phyloP scores from a whole-genome alignment of 2,888 invertebrate genomes.

The Dolichomitus sp. region DNA sequence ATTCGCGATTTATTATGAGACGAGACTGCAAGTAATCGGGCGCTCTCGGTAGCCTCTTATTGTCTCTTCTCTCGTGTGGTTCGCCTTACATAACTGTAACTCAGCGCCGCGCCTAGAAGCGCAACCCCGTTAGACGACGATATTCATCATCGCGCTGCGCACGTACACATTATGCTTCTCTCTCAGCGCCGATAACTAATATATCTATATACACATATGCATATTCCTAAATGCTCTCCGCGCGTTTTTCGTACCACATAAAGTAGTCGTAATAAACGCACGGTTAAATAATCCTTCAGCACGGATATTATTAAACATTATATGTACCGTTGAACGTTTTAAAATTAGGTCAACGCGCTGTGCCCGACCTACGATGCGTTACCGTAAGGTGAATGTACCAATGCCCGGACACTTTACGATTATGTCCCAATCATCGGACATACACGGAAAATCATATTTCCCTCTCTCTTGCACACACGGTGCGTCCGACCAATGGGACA shows the following conservation, averaged over 20 bases:
- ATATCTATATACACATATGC: not conserved
- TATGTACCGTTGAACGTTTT: conserved; percentile 14
- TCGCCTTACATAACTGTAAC: conserved; percentile 69
- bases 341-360: conserved; percentile 53
- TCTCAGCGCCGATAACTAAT: not conserved
- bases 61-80: conserved; percentile 40
- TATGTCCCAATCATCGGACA: too few relatives aligned
- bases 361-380: conserved; percentile 24
- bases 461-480: too few relatives aligned
- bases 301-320: conserved; percentile 59
- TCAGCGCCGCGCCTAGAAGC: conserved; percentile 64
- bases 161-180: conserved; percentile 30
- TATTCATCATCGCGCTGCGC: conserved; percentile 49
- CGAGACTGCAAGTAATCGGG: conserved; percentile 11
- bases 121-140: conserved; percentile 64
- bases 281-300: conserved; percentile 2
- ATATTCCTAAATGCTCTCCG: not conserved
- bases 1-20: not conserved
- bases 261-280: not conserved
- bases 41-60: conserved; percentile 9
- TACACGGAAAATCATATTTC: too few relatives aligned
- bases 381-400: too few relatives aligned
- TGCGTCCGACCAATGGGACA: too few relatives aligned
- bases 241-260: conserved; percentile 6
- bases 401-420: too few relatives aligned